phyloP scores from a whole-genome alignment of 2,797 vertebrate genomes.

The Phalloptychus januarius region DNA sequence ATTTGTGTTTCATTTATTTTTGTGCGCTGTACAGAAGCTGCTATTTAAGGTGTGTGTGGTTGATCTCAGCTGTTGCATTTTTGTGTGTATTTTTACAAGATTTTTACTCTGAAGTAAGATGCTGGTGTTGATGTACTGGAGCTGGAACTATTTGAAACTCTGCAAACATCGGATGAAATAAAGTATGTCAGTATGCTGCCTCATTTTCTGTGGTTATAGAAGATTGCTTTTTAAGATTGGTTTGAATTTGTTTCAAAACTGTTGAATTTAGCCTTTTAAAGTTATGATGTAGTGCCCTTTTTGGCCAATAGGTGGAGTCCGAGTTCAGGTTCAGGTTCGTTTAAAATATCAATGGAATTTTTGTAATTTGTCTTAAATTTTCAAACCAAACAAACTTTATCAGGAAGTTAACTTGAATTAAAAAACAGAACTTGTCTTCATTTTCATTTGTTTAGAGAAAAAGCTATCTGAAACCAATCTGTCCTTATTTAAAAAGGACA shows the following conservation, averaged over 20 bases:
- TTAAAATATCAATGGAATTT: not conserved
- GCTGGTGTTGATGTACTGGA: conserved; percentile 38
- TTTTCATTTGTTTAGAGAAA: no score
- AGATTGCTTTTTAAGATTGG: not conserved
- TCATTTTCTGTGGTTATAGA: not conserved
- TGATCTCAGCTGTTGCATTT: conserved; percentile 18
- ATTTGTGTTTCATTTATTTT: conserved; percentile 11
- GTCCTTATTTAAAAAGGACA: no score
- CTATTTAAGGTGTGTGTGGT: conserved; percentile 39
- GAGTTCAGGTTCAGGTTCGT: not conserved
- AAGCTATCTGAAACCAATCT: no score
- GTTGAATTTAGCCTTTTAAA: not conserved
- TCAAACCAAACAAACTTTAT: not conserved
- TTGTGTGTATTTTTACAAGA: conserved; percentile 41
- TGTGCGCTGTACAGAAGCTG: conserved; percentile 41
- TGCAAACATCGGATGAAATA: conserved; percentile 40
- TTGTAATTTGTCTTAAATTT: not conserved
- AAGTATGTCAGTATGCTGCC: conserved; percentile 3
- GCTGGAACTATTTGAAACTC: conserved; percentile 28
- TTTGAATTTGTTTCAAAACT: not conserved
- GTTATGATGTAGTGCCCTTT: not conserved
- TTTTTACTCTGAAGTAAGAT: conserved; percentile 43
- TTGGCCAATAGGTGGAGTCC: not conserved
- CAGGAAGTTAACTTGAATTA: no score
- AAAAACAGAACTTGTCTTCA: no score